Base-by-base conservation (phyloP, 2,888 invertebrate genomes). In the Drosophila merina region DNA sequence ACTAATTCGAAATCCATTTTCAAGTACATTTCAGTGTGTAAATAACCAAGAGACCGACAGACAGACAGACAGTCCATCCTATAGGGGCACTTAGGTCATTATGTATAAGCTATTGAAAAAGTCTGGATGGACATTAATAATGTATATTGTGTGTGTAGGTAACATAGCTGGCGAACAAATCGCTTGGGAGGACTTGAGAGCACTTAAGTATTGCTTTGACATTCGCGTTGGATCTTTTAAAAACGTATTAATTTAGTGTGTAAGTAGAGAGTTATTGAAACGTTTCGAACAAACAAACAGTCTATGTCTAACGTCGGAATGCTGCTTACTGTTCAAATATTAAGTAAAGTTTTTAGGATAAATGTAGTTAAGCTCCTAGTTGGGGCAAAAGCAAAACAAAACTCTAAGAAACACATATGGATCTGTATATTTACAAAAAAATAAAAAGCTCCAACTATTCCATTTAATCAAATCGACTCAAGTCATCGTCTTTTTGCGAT, bases 381-480 rank as follows among this genome's bases (percentile, higher is more conserved):
- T 20, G 44, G 25, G 48, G 58, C 40, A 9, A 42, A 33, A 36
- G 33, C 8, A 26, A 62, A 64, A n/a, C n/a, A 25, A 38, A 48
- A 47, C 47, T 28, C 40, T 64, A 33, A 20, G 52, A 44, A 38
- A 64, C 58, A 62, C 48, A 62, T 49, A 58, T 58, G 59, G 60
- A 58, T 42, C 48, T 62, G 60, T 62, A 63, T 64, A 63, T 64
- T 64, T 64, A 64, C 64, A 64, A 64, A 62, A 64, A 54, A 47
- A 64, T 33, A 62, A 52, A 52, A 63, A 50, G 54, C 36, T 63
- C 47, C 47, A 47, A 64, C 45, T 52, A 54, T 64, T 64, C 54
- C 52, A 63, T 48, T 80, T 50, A 89, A 82, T 89, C 89, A 45
- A 89, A 89, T n/a, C 89, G 77, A 72, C 88, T 88, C 12, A 84